These are phyloP conservation scores for Cryptophagus acutangulus DNA, from an alignment of 2,888 invertebrate species.

Conservation along the genomic window DNA sequence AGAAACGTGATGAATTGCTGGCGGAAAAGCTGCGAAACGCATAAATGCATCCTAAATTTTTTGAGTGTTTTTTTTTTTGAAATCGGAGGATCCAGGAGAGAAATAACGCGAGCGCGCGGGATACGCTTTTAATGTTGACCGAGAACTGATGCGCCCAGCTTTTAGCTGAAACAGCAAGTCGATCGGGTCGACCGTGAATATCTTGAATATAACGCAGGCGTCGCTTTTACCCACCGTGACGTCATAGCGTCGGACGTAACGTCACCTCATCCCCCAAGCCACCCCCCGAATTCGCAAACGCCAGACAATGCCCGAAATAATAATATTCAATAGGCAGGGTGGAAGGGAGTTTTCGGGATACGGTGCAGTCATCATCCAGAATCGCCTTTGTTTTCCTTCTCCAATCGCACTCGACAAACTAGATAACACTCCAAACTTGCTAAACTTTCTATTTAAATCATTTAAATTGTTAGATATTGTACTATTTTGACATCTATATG, in stretches of 20 bases:
- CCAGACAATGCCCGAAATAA: conserved; percentile 3
- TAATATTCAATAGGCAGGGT: not conserved
- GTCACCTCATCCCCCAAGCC: conserved; percentile 26
- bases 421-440: too few species aligned
- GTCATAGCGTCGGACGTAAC: conserved; percentile 32
- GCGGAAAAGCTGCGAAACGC: too few species aligned
- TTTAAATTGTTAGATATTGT: too few species aligned
- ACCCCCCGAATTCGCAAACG: not conserved
- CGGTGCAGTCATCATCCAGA: too few species aligned
- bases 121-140: conserved; percentile 17
- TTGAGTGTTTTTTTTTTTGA: too few species aligned
- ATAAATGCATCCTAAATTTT: too few species aligned
- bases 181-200: conserved; percentile 42
- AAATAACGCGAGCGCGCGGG: conserved; percentile 15
- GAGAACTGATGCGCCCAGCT: conserved; percentile 37
- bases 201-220: conserved; percentile 36
- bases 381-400: too few species aligned
- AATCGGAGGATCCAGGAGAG: too few species aligned
- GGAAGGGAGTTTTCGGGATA: not conserved
- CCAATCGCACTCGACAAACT: too few species aligned
- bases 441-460: too few species aligned
- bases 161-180: conserved; percentile 35
- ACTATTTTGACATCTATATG: too few species aligned
- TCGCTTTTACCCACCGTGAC: conserved; percentile 32
- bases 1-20: too few species aligned